A percentile compares a stretch with the other conserved stretches of the same genome.
These are phyloP conservation scores for Mirounga angustirostris DNA, from an alignment of 2,113 vertebrate genomes.

Conservation along the genomic window DNA sequence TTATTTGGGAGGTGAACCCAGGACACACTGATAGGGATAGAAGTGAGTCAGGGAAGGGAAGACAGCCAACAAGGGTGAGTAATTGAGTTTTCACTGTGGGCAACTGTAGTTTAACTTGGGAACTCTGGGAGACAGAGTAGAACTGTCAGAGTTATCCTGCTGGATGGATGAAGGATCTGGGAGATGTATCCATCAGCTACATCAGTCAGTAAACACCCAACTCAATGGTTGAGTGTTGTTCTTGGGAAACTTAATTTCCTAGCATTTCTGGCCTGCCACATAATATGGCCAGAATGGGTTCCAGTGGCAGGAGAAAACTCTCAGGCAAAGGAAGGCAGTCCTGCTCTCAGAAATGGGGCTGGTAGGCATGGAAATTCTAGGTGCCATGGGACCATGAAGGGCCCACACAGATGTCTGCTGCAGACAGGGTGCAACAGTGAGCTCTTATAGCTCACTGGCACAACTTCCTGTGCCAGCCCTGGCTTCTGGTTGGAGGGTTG, in stretches of 20 bases:
- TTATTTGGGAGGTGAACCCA: not conserved
- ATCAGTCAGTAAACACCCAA: not conserved
- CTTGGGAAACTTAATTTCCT: not conserved
- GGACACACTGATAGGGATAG: not conserved
- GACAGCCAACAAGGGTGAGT: not conserved
- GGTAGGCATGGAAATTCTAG: not conserved
- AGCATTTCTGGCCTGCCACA: not conserved
- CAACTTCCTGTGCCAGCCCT: not conserved
- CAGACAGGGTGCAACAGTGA: not conserved
- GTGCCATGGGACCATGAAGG: not conserved
- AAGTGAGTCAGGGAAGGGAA: not conserved
- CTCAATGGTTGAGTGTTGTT: not conserved
- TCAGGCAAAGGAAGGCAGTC: too few relatives aligned
- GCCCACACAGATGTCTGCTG: not conserved
- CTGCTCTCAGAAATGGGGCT: not conserved
- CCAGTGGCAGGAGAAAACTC: not conserved
- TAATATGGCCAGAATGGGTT: not conserved
- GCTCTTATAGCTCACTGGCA: not conserved
- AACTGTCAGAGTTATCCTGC: not conserved
- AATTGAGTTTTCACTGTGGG: not conserved
- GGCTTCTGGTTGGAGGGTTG: conserved; percentile 39
- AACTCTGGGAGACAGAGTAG: not conserved
- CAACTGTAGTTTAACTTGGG: not conserved
- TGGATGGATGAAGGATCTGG: not conserved
- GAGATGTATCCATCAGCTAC: not conserved